A percentile compares a stretch with the other conserved stretches of the same genome.
These are phyloP conservation scores for Noctua fimbriata DNA, from an alignment of 2,888 invertebrate genomes.

Conservation along the genomic window DNA sequence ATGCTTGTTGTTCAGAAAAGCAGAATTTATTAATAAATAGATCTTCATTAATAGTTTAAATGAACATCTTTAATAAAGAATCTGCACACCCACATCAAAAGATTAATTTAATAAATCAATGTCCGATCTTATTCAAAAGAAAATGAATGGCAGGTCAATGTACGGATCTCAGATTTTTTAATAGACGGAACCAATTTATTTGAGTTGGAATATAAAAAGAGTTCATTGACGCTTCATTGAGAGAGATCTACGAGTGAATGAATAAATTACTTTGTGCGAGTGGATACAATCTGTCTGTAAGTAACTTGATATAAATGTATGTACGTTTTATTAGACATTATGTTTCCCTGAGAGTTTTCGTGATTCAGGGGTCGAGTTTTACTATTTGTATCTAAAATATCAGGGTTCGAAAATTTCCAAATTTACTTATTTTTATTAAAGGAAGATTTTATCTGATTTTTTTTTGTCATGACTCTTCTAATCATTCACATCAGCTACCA, in stretches of 20 bases:
- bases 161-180: constrained; percentile 36
- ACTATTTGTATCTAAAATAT: neutral
- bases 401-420: neutral
- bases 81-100: neutral
- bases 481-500: neutral
- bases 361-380: neutral
- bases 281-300: constrained; percentile 28
- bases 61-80: neutral
- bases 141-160: constrained; percentile 45
- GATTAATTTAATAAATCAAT: constrained; percentile 24
- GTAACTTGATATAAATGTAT: constrained; percentile 1
- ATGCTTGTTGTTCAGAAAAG: neutral
- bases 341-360: neutral
- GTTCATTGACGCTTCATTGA: constrained; percentile 56
- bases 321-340: neutral
- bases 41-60: neutral
- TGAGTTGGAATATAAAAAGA: constrained; percentile 50
- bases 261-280: constrained; percentile 57
- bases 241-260: constrained; percentile 38
- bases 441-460: too few relatives aligned
- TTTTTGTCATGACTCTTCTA: neutral
- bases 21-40: constrained; percentile 14
- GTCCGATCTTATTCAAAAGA: constrained; percentile 25
- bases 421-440: neutral
- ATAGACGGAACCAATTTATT: constrained; percentile 54